Percentiles rank a stretch among this genome's conserved stretches.
phyloP scores from a whole-genome alignment of 1,140 invertebrate genomes.

The Pogonus chalceus region DNA sequence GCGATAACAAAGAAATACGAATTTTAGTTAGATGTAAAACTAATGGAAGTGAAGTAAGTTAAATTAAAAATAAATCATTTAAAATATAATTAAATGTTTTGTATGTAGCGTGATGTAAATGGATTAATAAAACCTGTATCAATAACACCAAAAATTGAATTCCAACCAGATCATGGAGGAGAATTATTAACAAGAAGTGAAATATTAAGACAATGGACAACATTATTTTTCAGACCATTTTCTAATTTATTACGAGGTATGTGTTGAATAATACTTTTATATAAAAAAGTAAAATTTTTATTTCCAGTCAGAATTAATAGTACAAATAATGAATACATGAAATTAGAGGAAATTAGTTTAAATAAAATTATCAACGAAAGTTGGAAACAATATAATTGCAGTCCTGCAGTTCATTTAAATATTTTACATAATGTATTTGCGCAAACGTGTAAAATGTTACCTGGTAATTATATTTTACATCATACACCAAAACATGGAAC shows the following conservation, averaged over 20 bases:
- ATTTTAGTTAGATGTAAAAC: slow-evolving; percentile 36
- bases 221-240: slow-evolving; percentile 35
- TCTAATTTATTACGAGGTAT: slow-evolving; percentile 37
- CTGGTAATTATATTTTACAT: slow-evolving; percentile 36
- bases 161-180: slow-evolving; percentile 36
- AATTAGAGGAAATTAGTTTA: slow-evolving; percentile 33
- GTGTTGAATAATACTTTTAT: slow-evolving; percentile 9
- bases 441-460: slow-evolving; percentile 23
- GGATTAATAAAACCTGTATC: slow-evolving; percentile 24
- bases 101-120: slow-evolving; percentile 18
- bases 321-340: slow-evolving; percentile 30
- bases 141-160: slow-evolving; percentile 38
- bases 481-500: slow-evolving; percentile 34
- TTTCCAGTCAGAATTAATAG: slow-evolving; percentile 33
- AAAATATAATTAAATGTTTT: slow-evolving; percentile 2
- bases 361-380: slow-evolving; percentile 32
- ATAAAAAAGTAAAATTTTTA: slow-evolving; percentile 10
- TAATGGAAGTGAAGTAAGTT: slow-evolving; percentile 34
- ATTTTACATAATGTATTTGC: slow-evolving; percentile 35
- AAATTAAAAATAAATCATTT: slow-evolving; percentile 6
- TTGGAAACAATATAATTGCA: slow-evolving; percentile 30
- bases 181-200: slow-evolving; percentile 36
- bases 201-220: slow-evolving; percentile 35
- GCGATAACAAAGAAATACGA: slow-evolving; percentile 30
- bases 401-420: slow-evolving; percentile 28